These are phyloP conservation scores for Sciurus niger DNA, from an alignment of 2,113 vertebrate species.

Conservation along the genomic window DNA sequence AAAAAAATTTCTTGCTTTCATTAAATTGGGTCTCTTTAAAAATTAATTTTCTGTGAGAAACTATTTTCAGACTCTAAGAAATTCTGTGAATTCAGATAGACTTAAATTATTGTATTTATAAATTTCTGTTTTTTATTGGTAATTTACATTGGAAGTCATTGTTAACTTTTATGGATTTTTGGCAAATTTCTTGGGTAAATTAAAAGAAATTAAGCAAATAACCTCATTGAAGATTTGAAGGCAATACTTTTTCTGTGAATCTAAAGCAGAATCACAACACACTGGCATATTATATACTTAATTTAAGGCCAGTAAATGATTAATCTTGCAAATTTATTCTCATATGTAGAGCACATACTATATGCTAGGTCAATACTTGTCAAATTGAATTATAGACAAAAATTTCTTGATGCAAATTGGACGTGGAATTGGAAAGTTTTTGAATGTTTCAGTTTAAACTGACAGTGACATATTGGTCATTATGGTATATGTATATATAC, in stretches of 20 bases:
- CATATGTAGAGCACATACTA: background rate
- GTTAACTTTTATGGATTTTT: constrained; percentile 49
- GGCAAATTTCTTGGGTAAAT: constrained; percentile 52
- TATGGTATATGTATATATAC: background rate
- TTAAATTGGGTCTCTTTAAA: background rate
- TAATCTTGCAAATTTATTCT: constrained; percentile 48
- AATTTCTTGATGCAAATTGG: background rate
- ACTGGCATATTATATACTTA: background rate
- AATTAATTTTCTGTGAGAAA: background rate
- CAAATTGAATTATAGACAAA: constrained; percentile 34
- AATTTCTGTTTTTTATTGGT: background rate
- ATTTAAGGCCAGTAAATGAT: constrained; percentile 24
- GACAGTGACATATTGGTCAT: background rate
- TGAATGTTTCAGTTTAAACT: constrained; percentile 54
- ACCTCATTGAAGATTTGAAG: constrained; percentile 29
- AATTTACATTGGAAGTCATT: constrained; percentile 43
- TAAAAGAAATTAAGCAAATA: constrained; percentile 59
- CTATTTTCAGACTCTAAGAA: constrained; percentile 22
- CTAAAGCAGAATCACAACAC: constrained; percentile 3
- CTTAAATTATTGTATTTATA: constrained; percentile 20
- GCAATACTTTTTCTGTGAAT: background rate
- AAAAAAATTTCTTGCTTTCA: background rate
- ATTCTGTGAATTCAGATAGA: constrained; percentile 18
- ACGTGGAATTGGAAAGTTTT: background rate
- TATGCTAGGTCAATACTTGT: background rate